Evolutionary conservation across 1,140 invertebrate species (phyloP).

Genomic region (Matsumurasca onukii): DNA sequence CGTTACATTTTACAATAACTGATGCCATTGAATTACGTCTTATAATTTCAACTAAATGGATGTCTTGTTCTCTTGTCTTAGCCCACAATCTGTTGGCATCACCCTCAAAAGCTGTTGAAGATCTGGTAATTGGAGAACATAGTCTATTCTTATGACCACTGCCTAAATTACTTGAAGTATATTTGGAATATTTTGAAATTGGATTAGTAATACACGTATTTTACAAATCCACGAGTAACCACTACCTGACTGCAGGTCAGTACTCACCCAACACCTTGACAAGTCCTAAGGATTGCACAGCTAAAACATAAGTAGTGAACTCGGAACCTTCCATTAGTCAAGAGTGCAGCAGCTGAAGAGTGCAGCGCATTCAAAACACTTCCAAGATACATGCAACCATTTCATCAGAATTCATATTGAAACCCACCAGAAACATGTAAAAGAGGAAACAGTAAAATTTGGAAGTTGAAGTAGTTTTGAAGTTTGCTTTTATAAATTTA

Average conservation of each 20-base stretch:
- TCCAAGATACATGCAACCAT: background rate
- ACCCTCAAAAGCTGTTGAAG: too few species aligned
- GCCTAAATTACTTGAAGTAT: background rate
- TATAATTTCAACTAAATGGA: too few species aligned
- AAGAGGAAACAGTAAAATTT: background rate
- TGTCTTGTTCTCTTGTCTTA: too few species aligned
- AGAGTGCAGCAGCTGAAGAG: constrained; percentile 12
- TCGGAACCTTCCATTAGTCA: background rate
- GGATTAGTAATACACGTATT: background rate
- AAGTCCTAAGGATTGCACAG: background rate
- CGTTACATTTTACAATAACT: too few species aligned
- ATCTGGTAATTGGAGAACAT: too few species aligned
- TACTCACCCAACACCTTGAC: background rate
- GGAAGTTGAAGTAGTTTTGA: background rate
- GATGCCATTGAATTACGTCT: too few species aligned
- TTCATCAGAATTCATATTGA: background rate
- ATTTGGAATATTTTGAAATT: background rate
- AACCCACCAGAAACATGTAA: background rate
- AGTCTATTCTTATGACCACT: too few species aligned
- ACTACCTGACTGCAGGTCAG: background rate
- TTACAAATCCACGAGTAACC: background rate
- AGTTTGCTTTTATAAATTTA: background rate
- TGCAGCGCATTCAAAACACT: background rate
- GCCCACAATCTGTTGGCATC: too few species aligned
- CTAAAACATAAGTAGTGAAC: background rate